phyloP scores from a whole-genome alignment of 2,113 vertebrate genomes.

The Halichoeres trimaculatus region DNA sequence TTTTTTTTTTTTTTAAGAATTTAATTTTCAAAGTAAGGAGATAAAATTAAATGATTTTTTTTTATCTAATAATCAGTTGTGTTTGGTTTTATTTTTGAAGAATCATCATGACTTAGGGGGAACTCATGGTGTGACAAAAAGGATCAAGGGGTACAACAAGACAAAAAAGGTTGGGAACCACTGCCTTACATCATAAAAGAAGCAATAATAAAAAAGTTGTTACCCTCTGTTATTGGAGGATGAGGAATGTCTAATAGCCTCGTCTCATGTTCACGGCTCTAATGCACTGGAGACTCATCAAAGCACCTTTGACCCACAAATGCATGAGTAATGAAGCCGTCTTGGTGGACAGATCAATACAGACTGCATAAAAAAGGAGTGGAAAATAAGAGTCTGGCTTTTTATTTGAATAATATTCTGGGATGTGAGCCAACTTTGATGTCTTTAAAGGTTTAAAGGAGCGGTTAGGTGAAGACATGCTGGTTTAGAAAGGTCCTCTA shows the following conservation, averaged over 20 bases:
- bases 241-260: conserved; percentile 44
- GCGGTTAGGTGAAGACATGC: conserved; percentile 7
- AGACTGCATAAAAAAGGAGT: conserved; percentile 13
- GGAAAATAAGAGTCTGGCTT: no score
- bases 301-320: conserved; percentile 46
- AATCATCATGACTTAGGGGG: no score
- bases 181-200: conserved; percentile 17
- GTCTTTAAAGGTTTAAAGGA: neutral
- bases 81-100: no score
- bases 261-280: conserved; percentile 47
- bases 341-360: conserved; percentile 49
- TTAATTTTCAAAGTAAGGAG: no score
- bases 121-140: no score
- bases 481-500: conserved; percentile 3
- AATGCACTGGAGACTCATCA: conserved; percentile 53
- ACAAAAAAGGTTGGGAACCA: conserved; percentile 13
- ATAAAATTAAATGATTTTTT: no score
- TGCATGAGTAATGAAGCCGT: conserved; percentile 52
- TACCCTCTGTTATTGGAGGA: conserved; percentile 42
- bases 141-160: no score
- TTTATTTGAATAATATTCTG: neutral
- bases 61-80: no score
- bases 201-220: conserved; percentile 30
- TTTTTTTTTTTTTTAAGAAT: no score
- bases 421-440: neutral